Evolutionary conservation across 2,888 invertebrate species (phyloP).

Genomic region (Drosophila tripunctata): DNA sequence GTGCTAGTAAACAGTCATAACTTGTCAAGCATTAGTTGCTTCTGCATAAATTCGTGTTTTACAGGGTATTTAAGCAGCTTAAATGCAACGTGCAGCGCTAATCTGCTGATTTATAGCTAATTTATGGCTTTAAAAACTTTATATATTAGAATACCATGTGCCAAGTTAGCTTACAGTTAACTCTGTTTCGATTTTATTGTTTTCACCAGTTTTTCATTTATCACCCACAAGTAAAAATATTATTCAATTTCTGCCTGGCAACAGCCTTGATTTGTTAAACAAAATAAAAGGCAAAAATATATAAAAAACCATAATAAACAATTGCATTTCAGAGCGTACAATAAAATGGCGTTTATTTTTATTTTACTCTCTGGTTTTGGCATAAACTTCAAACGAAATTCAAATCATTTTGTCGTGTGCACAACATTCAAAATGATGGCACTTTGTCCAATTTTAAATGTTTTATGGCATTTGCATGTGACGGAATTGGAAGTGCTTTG

Average conservation of each 20-base stretch:
- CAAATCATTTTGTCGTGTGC: slow-evolving; percentile 43
- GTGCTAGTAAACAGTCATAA: neutral
- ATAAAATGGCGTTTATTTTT: slow-evolving; percentile 12
- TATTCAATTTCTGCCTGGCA: slow-evolving; percentile 19
- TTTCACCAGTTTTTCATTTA: slow-evolving; percentile 9
- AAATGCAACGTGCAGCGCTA: slow-evolving; percentile 2
- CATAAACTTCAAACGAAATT: slow-evolving; percentile 25
- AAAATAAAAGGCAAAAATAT: slow-evolving; percentile 5
- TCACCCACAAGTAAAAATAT: neutral
- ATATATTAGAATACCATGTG: no score
- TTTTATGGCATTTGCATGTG: slow-evolving; percentile 60
- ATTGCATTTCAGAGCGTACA: slow-evolving; percentile 29
- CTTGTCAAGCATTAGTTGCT: no score
- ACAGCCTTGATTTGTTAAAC: slow-evolving; percentile 45
- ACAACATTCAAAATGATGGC: slow-evolving; percentile 42
- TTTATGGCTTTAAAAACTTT: slow-evolving; percentile 18
- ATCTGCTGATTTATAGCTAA: slow-evolving; percentile 20
- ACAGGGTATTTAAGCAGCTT: slow-evolving; percentile 3
- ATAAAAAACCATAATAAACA: slow-evolving; percentile 47
- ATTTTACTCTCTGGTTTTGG: slow-evolving; percentile 16
- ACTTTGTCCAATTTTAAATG: slow-evolving; percentile 35
- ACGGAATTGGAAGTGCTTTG: slow-evolving; percentile 45
- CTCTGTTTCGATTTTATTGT: slow-evolving; percentile 20
- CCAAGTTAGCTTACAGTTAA: no score
- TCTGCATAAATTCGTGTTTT: no score